Evolutionary conservation across 2,113 vertebrate genomes (phyloP).

Genomic region (Erinaceus europaeus): DNA sequence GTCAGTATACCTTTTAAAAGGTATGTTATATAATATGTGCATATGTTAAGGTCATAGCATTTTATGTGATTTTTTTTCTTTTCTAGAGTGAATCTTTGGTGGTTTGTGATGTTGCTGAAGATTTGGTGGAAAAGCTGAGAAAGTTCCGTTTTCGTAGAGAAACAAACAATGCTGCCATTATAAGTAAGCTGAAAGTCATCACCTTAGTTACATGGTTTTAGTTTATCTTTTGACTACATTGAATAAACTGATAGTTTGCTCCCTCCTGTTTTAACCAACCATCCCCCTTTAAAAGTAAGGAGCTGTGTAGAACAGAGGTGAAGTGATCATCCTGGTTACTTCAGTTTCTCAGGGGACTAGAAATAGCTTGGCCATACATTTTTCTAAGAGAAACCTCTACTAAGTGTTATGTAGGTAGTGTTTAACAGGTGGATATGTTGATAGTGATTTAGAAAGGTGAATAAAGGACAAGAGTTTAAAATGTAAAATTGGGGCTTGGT

Average conservation of each 20-base stretch:
- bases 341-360: background rate
- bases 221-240: conserved; percentile 8
- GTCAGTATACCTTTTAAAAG: background rate
- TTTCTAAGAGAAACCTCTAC: background rate
- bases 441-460: conserved; percentile 28
- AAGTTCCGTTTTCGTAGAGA: conserved; percentile 97
- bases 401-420: background rate
- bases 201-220: background rate
- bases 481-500: too few species aligned
- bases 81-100: conserved; percentile 94
- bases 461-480: background rate
- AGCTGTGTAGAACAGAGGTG: background rate
- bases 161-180: conserved; percentile 97
- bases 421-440: conserved; percentile 16
- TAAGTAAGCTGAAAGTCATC: conserved; percentile 88
- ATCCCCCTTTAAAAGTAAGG: background rate
- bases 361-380: background rate
- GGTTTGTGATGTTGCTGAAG: conserved; percentile 96
- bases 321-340: background rate
- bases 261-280: background rate
- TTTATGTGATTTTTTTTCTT: conserved; percentile 37
- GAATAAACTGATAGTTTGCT: background rate
- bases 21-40: background rate
- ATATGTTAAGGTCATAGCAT: conserved; percentile 27
- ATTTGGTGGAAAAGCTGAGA: conserved; percentile 93